phyloP scores from a whole-genome alignment of 2,797 vertebrate species.

The Melanotaenia nigrans region DNA sequence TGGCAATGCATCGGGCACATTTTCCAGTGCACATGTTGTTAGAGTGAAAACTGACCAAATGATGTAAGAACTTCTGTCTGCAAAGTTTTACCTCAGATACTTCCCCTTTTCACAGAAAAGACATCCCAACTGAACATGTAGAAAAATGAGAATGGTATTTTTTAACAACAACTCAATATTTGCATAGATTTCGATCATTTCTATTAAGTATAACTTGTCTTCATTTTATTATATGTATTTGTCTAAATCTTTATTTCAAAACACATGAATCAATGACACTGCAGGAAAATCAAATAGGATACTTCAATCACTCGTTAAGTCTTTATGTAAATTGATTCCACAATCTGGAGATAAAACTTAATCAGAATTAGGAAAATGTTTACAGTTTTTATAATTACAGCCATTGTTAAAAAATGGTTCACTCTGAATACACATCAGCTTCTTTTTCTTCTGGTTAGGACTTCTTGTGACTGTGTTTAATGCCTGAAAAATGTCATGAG shows the following conservation, averaged over 20 bases:
- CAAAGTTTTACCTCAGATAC: not conserved
- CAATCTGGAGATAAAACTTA: not conserved
- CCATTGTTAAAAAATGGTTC: not conserved
- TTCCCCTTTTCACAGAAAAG: conserved; percentile 45
- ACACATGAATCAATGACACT: not conserved
- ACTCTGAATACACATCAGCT: not conserved
- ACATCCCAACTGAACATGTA: not conserved
- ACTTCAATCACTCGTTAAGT: not conserved
- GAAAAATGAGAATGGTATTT: not conserved
- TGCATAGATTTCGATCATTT: not conserved
- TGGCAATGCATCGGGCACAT: conserved; percentile 79
- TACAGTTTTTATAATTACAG: not conserved
- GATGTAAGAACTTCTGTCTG: conserved; percentile 1
- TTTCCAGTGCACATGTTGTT: conserved; percentile 83
- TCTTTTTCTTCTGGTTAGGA: not conserved
- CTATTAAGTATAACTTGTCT: not conserved
- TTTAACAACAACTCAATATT: not conserved
- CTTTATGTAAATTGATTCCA: not conserved
- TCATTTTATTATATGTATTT: no score
- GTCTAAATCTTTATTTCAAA: not conserved
- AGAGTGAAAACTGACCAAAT: not conserved
- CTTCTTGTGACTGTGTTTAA: no score
- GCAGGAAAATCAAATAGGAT: not conserved
- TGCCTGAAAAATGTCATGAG: not conserved
- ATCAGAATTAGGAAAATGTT: not conserved